Evolutionary conservation across 2,888 invertebrate species (phyloP), one percentile per base, ranked within the genome.

Genomic region (Adineta ricciae): DNA sequence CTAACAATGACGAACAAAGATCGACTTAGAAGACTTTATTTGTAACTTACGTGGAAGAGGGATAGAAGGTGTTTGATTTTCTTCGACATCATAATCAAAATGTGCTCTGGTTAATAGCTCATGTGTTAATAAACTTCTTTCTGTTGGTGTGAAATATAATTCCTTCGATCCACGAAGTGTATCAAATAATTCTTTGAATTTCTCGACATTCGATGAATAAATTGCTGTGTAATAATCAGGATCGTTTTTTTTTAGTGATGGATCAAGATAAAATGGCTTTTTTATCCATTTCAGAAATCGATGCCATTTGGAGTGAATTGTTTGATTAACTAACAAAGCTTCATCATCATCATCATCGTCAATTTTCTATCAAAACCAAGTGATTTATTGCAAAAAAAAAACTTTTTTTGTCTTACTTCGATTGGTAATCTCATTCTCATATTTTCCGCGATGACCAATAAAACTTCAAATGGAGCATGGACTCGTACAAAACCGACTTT

Each of bases 101-200:
- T 64, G 32, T 32, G 32, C 64, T 32, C 64, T 32, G 27, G 64
- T 19, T 64, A 64, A 64, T 64, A 64, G 32, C 32, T 64, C 64
- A 64, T 64, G 64, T 64, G 64, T 64, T 32, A 64, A 64, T 64
- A 64, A 16, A 64, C 64, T 64, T 64, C 64, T 27, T 64, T 64
- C 64, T 32, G 64, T 64, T 64, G 64, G 9, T 64, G 64, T 64
- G 19, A 64, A 64, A 64, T 64, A 64, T 64, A 16, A 11, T 16
- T 64, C 64, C 32, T 32, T 32, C 32, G 64, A 64, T 32, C 64
- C 64, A 32, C 64, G 64, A 19, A 64, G 32, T 27, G 27, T 27
- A 27, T 32, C 32, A 64, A 64, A 64, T 64, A 64, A 32, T 32
- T 32, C 1, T 64, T 64, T 27, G 32, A 64, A 64, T 64, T 64